Evolutionary conservation across 2,888 invertebrate species (phyloP).

Genomic region (Apamea anceps): DNA sequence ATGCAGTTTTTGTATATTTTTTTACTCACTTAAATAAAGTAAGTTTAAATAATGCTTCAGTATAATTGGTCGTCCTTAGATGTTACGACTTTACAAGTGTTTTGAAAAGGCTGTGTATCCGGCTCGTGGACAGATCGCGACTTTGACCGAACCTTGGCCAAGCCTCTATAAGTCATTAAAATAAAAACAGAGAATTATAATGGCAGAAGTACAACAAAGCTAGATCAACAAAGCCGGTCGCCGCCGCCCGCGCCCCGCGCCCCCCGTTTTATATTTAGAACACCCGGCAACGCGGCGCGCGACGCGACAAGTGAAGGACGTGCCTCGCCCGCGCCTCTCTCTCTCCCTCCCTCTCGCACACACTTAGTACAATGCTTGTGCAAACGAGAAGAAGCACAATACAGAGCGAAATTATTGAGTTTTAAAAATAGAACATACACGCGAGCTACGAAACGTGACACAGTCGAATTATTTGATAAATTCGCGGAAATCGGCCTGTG

Average conservation of each 20-base stretch:
- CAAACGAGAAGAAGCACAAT: constrained; percentile 72
- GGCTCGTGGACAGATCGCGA: constrained; percentile 28
- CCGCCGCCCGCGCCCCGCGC: constrained; percentile 64
- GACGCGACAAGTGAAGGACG: constrained; percentile 88
- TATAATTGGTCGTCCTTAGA: constrained; percentile 7
- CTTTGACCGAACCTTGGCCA: constrained; percentile 49
- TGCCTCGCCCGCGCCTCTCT: constrained; percentile 71
- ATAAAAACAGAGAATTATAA: constrained; percentile 47
- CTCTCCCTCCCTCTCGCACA: constrained; percentile 70
- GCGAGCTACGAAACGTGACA: constrained; percentile 81
- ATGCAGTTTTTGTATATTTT: constrained; percentile 15
- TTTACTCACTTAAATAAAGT: constrained; percentile 13
- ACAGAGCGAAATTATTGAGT: constrained; percentile 78
- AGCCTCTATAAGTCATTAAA: constrained; percentile 44
- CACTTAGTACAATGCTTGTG: constrained; percentile 32
- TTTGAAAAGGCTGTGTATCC: constrained; percentile 28
- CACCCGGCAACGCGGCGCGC: constrained; percentile 76
- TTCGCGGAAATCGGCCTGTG: constrained; percentile 69
- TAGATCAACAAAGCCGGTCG: constrained; percentile 72
- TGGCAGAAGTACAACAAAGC: constrained; percentile 70
- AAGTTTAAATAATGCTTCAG: constrained; percentile 6
- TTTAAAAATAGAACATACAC: constrained; percentile 85
- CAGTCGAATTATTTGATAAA: constrained; percentile 70
- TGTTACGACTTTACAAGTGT: constrained; percentile 1
- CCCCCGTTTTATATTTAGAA: constrained; percentile 75